A percentile compares a stretch with the other conserved stretches of the same genome.
Evolutionary conservation across 2,888 invertebrate genomes (phyloP).

Genomic region (Margaritifera margaritifera): DNA sequence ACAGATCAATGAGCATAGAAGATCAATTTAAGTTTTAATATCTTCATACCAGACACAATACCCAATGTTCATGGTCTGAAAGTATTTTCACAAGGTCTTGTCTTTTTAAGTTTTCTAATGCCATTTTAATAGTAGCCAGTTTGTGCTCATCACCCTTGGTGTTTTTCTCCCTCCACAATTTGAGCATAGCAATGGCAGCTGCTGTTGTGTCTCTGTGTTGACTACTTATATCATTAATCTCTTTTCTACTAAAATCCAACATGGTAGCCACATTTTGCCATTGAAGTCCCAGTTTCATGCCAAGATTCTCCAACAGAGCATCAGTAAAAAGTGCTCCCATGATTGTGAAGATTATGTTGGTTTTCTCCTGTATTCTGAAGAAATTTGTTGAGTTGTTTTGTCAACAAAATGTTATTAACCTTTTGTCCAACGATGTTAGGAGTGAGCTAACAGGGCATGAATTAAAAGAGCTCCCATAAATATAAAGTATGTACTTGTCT

Average conservation of each 20-base stretch:
- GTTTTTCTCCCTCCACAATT: conserved; percentile 13
- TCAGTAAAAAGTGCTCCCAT: conserved; percentile 10
- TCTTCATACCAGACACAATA: conserved; percentile 14
- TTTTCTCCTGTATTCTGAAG: not conserved
- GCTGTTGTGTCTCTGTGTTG: conserved; percentile 6
- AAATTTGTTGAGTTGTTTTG: no score
- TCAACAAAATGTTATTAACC: no score
- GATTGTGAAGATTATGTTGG: not conserved
- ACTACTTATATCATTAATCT: conserved; percentile 19
- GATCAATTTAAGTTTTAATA: no score
- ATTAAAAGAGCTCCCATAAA: not conserved
- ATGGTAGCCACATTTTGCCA: conserved; percentile 22
- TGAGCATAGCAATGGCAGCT: conserved; percentile 20
- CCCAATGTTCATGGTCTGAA: conserved; percentile 13
- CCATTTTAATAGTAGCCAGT: conserved; percentile 15
- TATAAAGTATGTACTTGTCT: no score
- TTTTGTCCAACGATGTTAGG: no score
- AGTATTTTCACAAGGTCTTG: conserved; percentile 18
- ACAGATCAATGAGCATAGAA: no score
- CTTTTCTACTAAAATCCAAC: conserved; percentile 18
- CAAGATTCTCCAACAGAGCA: conserved; percentile 14
- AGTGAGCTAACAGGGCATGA: not conserved
- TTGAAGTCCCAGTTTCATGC: conserved; percentile 15
- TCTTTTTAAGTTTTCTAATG: conserved; percentile 14
- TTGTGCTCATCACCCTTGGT: conserved; percentile 23